phyloP scores from a whole-genome alignment of 2,797 vertebrate species.

The Dipus sagitta region DNA sequence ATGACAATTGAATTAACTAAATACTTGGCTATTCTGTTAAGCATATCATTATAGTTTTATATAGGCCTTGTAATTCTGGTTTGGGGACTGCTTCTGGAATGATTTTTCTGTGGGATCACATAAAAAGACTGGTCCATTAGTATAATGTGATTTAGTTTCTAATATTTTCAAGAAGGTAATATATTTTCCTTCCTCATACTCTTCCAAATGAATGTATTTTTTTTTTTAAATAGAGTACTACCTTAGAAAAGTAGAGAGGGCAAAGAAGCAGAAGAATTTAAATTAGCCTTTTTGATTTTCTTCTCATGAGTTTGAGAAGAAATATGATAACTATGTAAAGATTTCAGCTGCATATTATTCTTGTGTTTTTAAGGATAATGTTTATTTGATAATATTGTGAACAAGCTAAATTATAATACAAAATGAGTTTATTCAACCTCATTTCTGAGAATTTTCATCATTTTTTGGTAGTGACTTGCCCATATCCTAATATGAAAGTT shows the following conservation, averaged over 20 bases:
- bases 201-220: conserved; percentile 23
- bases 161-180: neutral
- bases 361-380: neutral
- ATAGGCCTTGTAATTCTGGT: conserved; percentile 13
- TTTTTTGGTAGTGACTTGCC: neutral
- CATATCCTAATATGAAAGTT: conserved; percentile 23
- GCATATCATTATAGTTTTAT: neutral
- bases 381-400: conserved; percentile 3
- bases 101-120: neutral
- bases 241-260: neutral
- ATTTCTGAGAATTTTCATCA: neutral
- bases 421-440: conserved; percentile 1
- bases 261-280: conserved; percentile 2
- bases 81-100: conserved; percentile 1
- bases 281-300: conserved; percentile 19
- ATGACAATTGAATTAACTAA: neutral
- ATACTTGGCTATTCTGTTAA: neutral
- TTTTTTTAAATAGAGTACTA: neutral
- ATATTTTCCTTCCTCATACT: neutral
- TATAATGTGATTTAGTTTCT: neutral
- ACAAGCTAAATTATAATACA: neutral
- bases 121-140: neutral
- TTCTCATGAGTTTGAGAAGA: neutral
- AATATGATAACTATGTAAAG: neutral
- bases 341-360: conserved; percentile 32